Percentiles rank a stretch among this genome's conserved stretches.
phyloP scores from a whole-genome alignment of 1,140 invertebrate genomes.

The Listronotus bonariensis region DNA sequence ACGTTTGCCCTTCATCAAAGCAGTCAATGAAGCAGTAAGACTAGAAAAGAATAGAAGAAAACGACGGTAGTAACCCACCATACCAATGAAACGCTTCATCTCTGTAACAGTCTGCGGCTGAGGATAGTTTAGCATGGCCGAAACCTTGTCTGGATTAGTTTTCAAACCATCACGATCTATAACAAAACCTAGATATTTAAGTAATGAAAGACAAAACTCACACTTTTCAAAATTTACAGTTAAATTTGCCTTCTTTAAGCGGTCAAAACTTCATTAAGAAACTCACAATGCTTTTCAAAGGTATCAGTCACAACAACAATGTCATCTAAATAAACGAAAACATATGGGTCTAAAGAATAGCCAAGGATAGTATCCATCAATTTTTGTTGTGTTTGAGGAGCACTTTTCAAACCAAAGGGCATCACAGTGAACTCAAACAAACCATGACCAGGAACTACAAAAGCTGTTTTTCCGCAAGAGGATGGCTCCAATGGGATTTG shows the following conservation, averaged over 20 bases:
- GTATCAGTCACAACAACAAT: constrained; percentile 50
- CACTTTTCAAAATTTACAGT: constrained; percentile 48
- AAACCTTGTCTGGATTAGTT: constrained; percentile 39
- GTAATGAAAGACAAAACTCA: constrained; percentile 31
- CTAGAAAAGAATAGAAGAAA: too few relatives aligned
- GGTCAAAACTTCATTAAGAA: constrained; percentile 55
- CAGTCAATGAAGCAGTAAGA: too few relatives aligned
- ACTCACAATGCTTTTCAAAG: constrained; percentile 57
- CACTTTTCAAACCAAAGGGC: too few relatives aligned
- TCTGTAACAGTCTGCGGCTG: constrained; percentile 27
- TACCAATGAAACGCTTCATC: constrained; percentile 48
- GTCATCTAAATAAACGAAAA: constrained; percentile 43
- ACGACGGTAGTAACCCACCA: constrained; percentile 1
- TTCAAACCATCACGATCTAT: constrained; percentile 43
- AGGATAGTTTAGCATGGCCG: constrained; percentile 2
- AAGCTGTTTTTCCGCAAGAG: constrained; percentile 47
- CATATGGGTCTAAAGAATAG: not conserved
- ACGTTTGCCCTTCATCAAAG: too few relatives aligned
- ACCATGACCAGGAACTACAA: constrained; percentile 47
- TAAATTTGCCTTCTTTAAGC: constrained; percentile 13
- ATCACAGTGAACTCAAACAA: too few relatives aligned
- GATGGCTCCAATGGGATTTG: constrained; percentile 54
- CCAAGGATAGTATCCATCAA: too few relatives aligned
- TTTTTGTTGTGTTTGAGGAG: too few relatives aligned
- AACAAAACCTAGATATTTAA: constrained; percentile 48